Evolutionary conservation across 1,140 invertebrate genomes (phyloP).

Genomic region (Saccostrea glomerata): DNA sequence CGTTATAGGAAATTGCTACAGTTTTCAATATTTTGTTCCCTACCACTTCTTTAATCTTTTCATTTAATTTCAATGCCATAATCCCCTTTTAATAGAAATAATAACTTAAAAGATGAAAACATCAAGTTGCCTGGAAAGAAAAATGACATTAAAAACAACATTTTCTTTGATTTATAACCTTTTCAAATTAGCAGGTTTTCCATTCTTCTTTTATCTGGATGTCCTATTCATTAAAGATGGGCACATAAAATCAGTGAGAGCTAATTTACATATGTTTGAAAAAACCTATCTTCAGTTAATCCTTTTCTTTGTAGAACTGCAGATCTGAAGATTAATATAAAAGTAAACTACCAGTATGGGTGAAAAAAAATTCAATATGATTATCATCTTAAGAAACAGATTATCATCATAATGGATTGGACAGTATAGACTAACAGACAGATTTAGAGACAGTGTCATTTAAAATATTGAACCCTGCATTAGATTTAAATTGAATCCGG

Average conservation of each 20-base stretch:
- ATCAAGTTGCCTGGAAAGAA: constrained; percentile 10
- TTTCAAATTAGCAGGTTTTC: constrained; percentile 13
- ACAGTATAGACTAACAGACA: neutral
- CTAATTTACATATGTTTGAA: constrained; percentile 30
- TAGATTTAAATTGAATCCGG: too few species aligned
- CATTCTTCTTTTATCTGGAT: constrained; percentile 6
- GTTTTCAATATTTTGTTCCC: neutral
- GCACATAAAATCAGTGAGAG: constrained; percentile 1
- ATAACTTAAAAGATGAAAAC: neutral
- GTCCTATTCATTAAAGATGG: neutral
- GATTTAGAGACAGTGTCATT: too few species aligned
- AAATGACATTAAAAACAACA: constrained; percentile 5
- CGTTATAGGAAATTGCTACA: neutral
- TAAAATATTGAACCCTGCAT: too few species aligned
- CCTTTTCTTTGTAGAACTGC: constrained; percentile 6
- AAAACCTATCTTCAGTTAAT: neutral
- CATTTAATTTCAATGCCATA: neutral
- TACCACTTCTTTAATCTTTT: neutral
- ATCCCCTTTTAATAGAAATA: neutral
- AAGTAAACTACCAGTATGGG: neutral
- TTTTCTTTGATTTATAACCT: constrained; percentile 4
- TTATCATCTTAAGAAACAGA: neutral
- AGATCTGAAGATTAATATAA: constrained; percentile 32
- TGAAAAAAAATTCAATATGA: neutral
- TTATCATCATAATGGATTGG: neutral